phyloP scores from a whole-genome alignment of 2,113 vertebrate genomes.

The Colius striatus region DNA sequence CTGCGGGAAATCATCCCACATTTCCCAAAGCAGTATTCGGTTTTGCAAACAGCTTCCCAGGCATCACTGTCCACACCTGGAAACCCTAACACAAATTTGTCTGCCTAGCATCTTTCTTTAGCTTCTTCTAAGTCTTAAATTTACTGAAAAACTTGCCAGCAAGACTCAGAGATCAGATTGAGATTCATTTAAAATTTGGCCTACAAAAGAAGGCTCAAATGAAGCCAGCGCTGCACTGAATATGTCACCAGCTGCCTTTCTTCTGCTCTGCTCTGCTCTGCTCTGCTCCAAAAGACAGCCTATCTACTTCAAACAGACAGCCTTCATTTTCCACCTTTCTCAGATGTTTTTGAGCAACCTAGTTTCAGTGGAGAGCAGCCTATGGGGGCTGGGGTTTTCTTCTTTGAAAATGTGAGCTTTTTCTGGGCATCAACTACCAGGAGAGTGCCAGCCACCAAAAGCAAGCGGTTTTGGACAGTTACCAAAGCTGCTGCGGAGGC shows the following conservation, averaged over 20 bases:
- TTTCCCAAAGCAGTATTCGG: neutral
- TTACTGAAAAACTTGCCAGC: neutral
- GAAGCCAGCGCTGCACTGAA: neutral
- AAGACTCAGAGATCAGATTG: slow-evolving; percentile 37
- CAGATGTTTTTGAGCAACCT: slow-evolving; percentile 53
- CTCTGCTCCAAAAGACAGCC: slow-evolving; percentile 23
- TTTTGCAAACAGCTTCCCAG: neutral
- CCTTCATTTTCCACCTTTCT: slow-evolving; percentile 15
- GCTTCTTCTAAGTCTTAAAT: neutral
- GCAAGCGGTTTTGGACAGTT: neutral
- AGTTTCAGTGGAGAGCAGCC: slow-evolving; percentile 8
- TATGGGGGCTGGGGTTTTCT: neutral
- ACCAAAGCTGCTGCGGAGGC: neutral
- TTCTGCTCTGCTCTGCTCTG: neutral
- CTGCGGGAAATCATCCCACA: neutral
- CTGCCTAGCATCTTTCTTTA: neutral
- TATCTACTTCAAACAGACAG: slow-evolving; percentile 42
- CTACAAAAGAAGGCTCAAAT: neutral
- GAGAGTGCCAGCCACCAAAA: neutral
- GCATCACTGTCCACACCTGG: neutral
- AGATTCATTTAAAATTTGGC: slow-evolving; percentile 50
- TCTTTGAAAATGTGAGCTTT: neutral
- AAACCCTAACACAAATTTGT: neutral
- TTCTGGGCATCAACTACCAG: neutral
- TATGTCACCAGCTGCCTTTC: slow-evolving; percentile 65